Percentiles rank a stretch among this genome's conserved stretches.
phyloP scores from a whole-genome alignment of 2,888 invertebrate species.

The Scaptomyza reducta region DNA sequence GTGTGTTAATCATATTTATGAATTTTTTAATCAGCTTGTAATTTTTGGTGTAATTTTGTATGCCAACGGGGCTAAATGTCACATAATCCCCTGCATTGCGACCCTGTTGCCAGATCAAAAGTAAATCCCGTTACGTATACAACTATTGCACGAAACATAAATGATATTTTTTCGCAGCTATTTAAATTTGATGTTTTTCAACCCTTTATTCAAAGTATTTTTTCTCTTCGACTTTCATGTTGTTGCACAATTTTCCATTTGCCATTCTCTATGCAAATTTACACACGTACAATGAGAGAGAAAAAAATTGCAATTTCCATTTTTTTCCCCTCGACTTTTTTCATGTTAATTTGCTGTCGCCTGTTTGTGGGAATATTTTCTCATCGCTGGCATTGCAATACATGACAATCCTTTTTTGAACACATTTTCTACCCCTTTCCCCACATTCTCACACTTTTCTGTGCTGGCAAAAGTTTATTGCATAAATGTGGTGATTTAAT shows the following conservation, averaged over 20 bases:
- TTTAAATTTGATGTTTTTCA: conserved; percentile 29
- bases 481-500: conserved; percentile 77
- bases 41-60: conserved; percentile 58
- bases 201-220: neutral
- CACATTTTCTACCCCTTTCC: no score
- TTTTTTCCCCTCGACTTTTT: conserved; percentile 28
- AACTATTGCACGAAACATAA: conserved; percentile 37
- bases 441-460: neutral
- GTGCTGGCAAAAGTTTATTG: conserved; percentile 53
- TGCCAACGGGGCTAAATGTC: conserved; percentile 32
- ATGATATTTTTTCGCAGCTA: conserved; percentile 47
- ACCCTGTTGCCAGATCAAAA: conserved; percentile 30
- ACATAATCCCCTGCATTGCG: conserved; percentile 25
- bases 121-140: conserved; percentile 40
- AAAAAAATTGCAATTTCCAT: conserved; percentile 6
- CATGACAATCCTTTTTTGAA: conserved; percentile 17
- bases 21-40: conserved; percentile 59
- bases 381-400: conserved; percentile 39
- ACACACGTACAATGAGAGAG: neutral
- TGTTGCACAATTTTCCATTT: conserved; percentile 9
- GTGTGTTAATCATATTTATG: conserved; percentile 52
- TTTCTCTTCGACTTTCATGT: neutral
- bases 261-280: conserved; percentile 36
- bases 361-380: conserved; percentile 48
- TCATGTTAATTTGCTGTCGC: conserved; percentile 58